A percentile compares a stretch with the other conserved stretches of the same genome.
These are phyloP conservation scores for Lepilemur ruficaudatus DNA, from an alignment of 2,797 vertebrate species.

Conservation along the genomic window DNA sequence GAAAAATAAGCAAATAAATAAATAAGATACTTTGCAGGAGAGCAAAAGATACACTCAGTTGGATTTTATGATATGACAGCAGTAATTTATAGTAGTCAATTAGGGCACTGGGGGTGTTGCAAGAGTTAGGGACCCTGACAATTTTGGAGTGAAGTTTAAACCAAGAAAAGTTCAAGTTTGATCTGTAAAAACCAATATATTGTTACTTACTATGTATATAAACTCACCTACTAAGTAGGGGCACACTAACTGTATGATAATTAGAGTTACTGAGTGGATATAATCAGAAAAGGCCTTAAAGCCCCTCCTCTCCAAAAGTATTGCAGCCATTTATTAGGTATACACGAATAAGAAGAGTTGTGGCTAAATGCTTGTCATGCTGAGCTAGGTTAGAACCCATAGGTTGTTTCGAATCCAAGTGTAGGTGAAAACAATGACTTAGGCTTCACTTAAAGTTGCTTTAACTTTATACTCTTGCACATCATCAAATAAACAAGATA, in stretches of 20 bases:
- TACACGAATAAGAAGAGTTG: background rate
- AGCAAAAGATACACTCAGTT: background rate
- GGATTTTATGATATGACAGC: background rate
- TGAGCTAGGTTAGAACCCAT: background rate
- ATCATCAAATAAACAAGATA: background rate
- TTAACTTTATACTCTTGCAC: background rate
- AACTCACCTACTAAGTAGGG: background rate
- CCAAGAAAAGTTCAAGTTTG: background rate
- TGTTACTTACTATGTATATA: background rate
- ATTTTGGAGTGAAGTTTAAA: background rate
- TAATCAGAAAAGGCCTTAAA: background rate
- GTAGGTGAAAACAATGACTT: background rate
- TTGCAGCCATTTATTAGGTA: background rate
- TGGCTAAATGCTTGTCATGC: background rate
- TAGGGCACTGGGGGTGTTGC: fast-evolving
- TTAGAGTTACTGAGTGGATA: background rate
- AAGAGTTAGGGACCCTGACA: background rate
- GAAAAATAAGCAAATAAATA: background rate
- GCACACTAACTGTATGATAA: background rate
- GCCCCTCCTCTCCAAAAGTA: background rate
- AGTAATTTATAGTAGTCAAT: background rate
- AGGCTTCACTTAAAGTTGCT: background rate
- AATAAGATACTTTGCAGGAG: background rate
- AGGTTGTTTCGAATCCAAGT: background rate
- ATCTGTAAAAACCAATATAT: background rate